phyloP scores from a whole-genome alignment of 2,888 invertebrate species.

The Ornithoptera priamus region DNA sequence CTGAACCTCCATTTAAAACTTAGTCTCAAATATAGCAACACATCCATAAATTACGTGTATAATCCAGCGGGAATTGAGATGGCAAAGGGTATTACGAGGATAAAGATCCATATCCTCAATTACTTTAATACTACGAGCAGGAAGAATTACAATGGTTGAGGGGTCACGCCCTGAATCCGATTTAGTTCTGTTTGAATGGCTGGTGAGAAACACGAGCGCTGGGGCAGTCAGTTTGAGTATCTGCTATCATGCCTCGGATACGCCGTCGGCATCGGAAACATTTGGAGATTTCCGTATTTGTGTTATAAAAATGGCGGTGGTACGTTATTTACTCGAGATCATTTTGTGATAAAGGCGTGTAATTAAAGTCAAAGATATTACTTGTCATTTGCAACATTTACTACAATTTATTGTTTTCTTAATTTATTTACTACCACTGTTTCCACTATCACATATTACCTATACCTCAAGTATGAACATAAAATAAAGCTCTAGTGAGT shows the following conservation, averaged over 20 bases:
- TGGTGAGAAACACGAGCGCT: conserved; percentile 79
- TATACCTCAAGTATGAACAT: too few relatives aligned
- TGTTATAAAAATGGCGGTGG: conserved; percentile 93
- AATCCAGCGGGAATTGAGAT: conserved; percentile 1
- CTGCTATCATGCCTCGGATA: conserved; percentile 90
- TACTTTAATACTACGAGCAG: conserved; percentile 34
- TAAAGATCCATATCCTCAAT: conserved; percentile 57
- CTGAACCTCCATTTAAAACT: too few relatives aligned
- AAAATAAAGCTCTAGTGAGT: too few relatives aligned
- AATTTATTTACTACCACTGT: too few relatives aligned
- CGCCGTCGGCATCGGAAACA: conserved; percentile 91
- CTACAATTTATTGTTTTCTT: too few relatives aligned
- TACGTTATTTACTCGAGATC: conserved; percentile 50
- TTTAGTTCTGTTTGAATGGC: conserved; percentile 50
- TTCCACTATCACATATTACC: too few relatives aligned
- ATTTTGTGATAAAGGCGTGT: too few relatives aligned
- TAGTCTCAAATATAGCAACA: too few relatives aligned
- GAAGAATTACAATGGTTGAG: conserved; percentile 33
- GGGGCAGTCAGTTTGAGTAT: conserved; percentile 88
- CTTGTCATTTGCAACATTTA: too few relatives aligned
- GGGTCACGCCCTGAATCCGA: conserved; percentile 39
- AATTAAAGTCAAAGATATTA: too few relatives aligned
- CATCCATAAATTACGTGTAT: not conserved
- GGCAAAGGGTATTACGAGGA: conserved; percentile 26
- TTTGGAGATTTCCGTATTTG: conserved; percentile 92